A percentile compares a stretch with the other conserved stretches of the same genome.
phyloP scores from a whole-genome alignment of 2,113 vertebrate genomes.

The Hippopotamus amphibius region DNA sequence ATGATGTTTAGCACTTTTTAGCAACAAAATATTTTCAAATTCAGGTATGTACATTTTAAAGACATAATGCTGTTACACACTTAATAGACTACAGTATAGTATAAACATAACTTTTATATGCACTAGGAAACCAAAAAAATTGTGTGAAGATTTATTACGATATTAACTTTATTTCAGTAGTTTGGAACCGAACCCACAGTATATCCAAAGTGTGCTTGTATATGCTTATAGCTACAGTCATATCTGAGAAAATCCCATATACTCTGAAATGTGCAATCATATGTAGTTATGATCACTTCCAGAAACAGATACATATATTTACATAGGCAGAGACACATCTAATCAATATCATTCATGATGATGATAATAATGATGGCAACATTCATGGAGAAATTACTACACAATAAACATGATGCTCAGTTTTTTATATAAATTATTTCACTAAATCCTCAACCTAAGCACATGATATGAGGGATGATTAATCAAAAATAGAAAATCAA shows the following conservation, averaged over 20 bases:
- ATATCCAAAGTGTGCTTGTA: neutral
- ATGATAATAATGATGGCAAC: neutral
- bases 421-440: slow-evolving; percentile 52
- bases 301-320: neutral
- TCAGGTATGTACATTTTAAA: neutral
- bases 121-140: neutral
- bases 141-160: neutral
- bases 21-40: neutral
- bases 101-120: neutral
- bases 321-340: neutral
- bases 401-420: neutral
- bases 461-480: slow-evolving; percentile 26
- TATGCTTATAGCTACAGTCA: neutral
- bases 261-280: neutral
- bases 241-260: neutral
- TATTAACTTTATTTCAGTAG: neutral
- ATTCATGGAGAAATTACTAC: slow-evolving; percentile 37
- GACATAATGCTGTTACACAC: neutral
- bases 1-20: neutral
- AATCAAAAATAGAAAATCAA: slow-evolving; percentile 33
- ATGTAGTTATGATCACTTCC: slow-evolving; percentile 42
- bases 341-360: neutral
- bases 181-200: neutral
- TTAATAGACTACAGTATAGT: neutral
- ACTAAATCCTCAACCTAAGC: slow-evolving; percentile 37